These are phyloP conservation scores for Eurytoma californica DNA, from an alignment of 2,888 invertebrate species.

Conservation along the genomic window DNA sequence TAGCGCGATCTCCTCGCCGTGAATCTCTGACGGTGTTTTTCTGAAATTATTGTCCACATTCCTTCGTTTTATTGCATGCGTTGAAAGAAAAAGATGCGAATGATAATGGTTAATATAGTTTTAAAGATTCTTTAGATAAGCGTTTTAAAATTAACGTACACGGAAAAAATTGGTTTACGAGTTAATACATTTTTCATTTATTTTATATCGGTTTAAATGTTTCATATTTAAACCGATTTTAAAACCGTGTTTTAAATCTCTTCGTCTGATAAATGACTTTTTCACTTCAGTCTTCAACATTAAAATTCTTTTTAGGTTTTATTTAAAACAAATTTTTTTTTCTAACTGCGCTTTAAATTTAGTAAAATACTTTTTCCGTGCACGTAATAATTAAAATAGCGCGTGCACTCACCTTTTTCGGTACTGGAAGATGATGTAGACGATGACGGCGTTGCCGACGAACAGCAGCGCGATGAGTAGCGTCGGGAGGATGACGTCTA, in stretches of 20 bases:
- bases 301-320: not conserved
- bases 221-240: too few relatives aligned
- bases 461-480: slow-evolving; percentile 83
- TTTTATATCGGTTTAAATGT: too few relatives aligned
- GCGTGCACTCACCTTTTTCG: slow-evolving; percentile 78
- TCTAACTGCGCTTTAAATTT: too few relatives aligned
- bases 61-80: slow-evolving; percentile 79
- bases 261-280: too few relatives aligned
- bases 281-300: too few relatives aligned
- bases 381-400: not conserved
- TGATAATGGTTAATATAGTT: slow-evolving; percentile 76
- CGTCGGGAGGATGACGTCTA: slow-evolving; percentile 85
- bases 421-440: slow-evolving; percentile 85
- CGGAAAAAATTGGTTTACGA: too few relatives aligned
- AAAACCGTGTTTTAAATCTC: too few relatives aligned
- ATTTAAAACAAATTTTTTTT: too few relatives aligned
- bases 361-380: too few relatives aligned
- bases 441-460: slow-evolving; percentile 83
- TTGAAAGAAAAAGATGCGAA: slow-evolving; percentile 85
- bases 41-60: slow-evolving; percentile 65
- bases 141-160: too few relatives aligned
- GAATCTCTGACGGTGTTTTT: slow-evolving; percentile 70
- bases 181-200: too few relatives aligned
- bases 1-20: slow-evolving; percentile 73
- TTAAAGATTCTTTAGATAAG: too few relatives aligned